Base-by-base conservation (phyloP, 2,113 vertebrate species). In the Barnardius zonarius region DNA sequence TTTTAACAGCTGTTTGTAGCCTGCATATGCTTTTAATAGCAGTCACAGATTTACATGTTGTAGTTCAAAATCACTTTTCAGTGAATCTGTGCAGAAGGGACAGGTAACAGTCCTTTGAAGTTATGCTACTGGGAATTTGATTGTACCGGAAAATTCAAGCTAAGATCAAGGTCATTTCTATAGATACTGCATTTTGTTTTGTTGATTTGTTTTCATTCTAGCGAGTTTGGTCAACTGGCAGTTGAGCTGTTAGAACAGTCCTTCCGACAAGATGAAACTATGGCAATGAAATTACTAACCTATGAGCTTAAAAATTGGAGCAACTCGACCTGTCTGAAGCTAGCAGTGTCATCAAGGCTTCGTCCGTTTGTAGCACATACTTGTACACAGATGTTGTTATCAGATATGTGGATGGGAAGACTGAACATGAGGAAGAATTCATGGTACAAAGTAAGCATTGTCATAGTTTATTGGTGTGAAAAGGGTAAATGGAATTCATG, bases 371-470 rank as follows among this genome's bases (percentile, higher is more conserved):
- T 99, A 64, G 99, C 99, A 22, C 99, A 99, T 84, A 99, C 99
- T 37, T 99, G 99, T 96, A 99, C 99, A 11, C 99, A 99, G 96
- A 99, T 99, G 98, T 96, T 99, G 95, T 97, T 99, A 30, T 99
- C 99, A 2, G 99, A 99, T 97, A 99, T 99, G 99, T 99, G 99
- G 99, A 99, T 99, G 99, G 99, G 99, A 83, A 98, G 99, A 62
- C 98, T 99, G 73, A 99, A 99, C 97, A 99, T 99, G 99, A 98
- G 99, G 94, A 99, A 99, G 97, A 99, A 99, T 98, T 99, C 99
- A 37, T 99, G 99, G 99, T 99, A 99, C 98, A 99, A 99, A 99
- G 99, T 99, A 98, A 87, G 88, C 12, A 5, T 39, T n/a, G 18
- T 55, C 3, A 0, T 25, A 35, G 31, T 81, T 83, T 9, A 10